These are phyloP conservation scores for Melanotaenia pygmaea DNA, from an alignment of 2,797 vertebrate genomes.

Conservation along the genomic window DNA sequence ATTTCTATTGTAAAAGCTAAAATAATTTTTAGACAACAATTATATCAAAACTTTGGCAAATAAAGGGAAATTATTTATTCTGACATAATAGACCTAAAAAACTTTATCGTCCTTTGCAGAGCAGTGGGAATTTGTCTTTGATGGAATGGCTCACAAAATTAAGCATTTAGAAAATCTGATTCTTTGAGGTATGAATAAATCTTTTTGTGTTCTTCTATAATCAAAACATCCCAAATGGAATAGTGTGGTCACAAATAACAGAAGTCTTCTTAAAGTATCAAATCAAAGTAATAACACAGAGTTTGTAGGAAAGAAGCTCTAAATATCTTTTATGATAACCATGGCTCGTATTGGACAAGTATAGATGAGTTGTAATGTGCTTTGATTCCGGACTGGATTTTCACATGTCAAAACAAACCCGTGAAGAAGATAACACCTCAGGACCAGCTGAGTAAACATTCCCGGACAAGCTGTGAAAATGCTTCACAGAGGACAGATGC, in stretches of 20 bases:
- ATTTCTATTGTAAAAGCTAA: too few species aligned
- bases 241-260: not conserved
- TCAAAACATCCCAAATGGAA: not conserved
- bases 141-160: too few species aligned
- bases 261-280: not conserved
- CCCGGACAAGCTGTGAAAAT: conserved; percentile 21
- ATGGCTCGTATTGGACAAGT: not conserved
- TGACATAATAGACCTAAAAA: not conserved
- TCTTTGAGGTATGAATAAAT: not conserved
- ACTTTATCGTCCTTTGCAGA: too few species aligned
- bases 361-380: not conserved
- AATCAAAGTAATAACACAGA: not conserved
- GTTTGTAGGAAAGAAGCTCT: not conserved
- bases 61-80: too few species aligned
- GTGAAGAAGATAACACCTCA: conserved; percentile 25
- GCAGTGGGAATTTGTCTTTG: too few species aligned
- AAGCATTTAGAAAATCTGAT: too few species aligned
- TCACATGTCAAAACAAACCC: conserved; percentile 20
- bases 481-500: conserved; percentile 11
- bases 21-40: too few species aligned
- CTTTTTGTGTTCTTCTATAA: not conserved
- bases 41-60: too few species aligned
- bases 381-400: conserved; percentile 5
- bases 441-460: conserved; percentile 39
- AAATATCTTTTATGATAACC: not conserved